These are phyloP conservation scores for Alaudala cheleensis DNA, from an alignment of 2,113 vertebrate genomes.

Conservation along the genomic window DNA sequence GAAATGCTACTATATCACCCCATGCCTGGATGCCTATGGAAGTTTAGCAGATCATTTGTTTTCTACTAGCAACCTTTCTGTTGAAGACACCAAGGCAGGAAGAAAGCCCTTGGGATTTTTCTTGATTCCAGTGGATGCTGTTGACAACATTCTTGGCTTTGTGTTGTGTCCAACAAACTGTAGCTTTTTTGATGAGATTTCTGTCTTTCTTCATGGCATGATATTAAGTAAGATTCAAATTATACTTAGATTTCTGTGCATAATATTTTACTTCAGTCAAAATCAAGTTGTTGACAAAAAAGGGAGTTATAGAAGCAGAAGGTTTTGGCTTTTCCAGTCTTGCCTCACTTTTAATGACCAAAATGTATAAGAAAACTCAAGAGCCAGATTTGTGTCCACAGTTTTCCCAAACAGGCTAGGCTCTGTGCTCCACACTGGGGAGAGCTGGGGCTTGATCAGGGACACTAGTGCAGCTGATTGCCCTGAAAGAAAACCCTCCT, in stretches of 20 bases:
- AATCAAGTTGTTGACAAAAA: not conserved
- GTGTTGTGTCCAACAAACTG: fast-evolving
- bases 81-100: not conserved
- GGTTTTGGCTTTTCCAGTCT: not conserved
- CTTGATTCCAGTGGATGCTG: not conserved
- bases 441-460: not conserved
- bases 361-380: not conserved
- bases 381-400: not conserved
- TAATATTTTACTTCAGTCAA: not conserved
- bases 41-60: not conserved
- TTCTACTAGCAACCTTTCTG: not conserved
- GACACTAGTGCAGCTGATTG: not conserved
- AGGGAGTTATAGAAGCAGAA: not conserved
- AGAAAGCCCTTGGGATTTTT: not conserved
- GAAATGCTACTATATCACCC: not conserved
- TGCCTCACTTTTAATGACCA: not conserved
- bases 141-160: fast-evolving
- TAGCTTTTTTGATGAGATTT: not conserved
- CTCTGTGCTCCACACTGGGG: not conserved
- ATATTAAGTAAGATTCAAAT: not conserved
- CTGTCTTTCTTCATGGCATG: not conserved
- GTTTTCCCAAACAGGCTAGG: not conserved
- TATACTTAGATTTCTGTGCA: not conserved
- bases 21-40: not conserved
- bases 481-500: not conserved